Percentiles rank a stretch among this genome's conserved stretches.
phyloP scores from a whole-genome alignment of 2,888 invertebrate genomes.

The Gryllus longicercus region DNA sequence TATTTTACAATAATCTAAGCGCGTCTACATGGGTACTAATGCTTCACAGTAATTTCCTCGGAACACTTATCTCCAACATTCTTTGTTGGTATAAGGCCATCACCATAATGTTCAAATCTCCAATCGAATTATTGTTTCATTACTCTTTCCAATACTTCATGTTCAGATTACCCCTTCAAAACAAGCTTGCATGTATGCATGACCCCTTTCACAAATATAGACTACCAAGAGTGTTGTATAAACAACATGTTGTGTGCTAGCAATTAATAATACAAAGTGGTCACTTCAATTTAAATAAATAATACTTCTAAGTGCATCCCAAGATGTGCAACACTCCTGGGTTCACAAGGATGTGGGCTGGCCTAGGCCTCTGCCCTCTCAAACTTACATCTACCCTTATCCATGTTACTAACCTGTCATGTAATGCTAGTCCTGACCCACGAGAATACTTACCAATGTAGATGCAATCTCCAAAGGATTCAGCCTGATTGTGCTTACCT shows the following conservation, averaged over 20 bases:
- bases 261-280: neutral
- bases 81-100: too few relatives aligned
- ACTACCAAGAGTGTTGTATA: too few relatives aligned
- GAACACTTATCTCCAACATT: too few relatives aligned
- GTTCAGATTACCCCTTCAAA: too few relatives aligned
- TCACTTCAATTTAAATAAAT: constrained; percentile 1
- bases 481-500: neutral
- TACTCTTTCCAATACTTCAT: too few relatives aligned
- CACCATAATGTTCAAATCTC: too few relatives aligned
- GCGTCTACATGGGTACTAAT: too few relatives aligned
- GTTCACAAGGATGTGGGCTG: neutral
- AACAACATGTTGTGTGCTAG: neutral
- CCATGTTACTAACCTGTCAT: neutral
- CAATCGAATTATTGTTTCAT: too few relatives aligned
- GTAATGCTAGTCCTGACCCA: neutral
- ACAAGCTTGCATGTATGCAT: too few relatives aligned
- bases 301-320: neutral
- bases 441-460: neutral
- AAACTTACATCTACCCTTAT: neutral
- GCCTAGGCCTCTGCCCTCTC: neutral
- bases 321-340: neutral
- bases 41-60: too few relatives aligned
- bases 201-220: too few relatives aligned
- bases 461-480: neutral
- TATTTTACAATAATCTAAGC: too few relatives aligned